These are phyloP conservation scores for Puffinus mauretanicus DNA, from an alignment of 2,113 vertebrate species.

Conservation along the genomic window DNA sequence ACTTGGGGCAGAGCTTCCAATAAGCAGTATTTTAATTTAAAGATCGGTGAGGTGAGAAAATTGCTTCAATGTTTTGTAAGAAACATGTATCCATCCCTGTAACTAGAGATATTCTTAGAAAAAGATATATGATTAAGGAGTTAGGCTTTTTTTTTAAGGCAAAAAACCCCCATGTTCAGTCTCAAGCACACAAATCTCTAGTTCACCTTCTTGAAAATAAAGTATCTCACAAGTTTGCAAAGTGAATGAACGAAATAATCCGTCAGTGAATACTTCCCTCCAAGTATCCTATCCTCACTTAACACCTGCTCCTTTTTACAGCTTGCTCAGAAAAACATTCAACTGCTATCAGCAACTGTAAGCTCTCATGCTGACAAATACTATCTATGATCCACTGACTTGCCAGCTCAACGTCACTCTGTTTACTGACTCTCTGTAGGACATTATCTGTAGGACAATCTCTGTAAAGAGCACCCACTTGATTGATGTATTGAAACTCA, in stretches of 20 bases:
- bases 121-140: neutral
- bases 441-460: neutral
- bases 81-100: neutral
- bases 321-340: constrained; percentile 6
- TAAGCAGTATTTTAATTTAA: neutral
- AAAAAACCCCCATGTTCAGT: fast-evolving
- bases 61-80: neutral
- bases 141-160: neutral
- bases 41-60: neutral
- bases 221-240: neutral
- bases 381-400: constrained; percentile 26
- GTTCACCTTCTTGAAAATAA: neutral
- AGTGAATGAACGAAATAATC: neutral
- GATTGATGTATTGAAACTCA: constrained; percentile 21
- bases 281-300: neutral
- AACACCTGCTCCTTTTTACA: neutral
- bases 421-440: constrained; percentile 18
- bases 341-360: constrained; percentile 19
- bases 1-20: neutral
- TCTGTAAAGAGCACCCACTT: constrained; percentile 4
- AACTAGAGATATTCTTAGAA: neutral
- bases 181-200: neutral
- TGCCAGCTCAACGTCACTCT: constrained; percentile 20
- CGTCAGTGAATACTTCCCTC: neutral
- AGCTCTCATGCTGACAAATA: constrained; percentile 37